Evolutionary conservation across 2,888 invertebrate species (phyloP).

Genomic region (Cheiracanthium punctorium): DNA sequence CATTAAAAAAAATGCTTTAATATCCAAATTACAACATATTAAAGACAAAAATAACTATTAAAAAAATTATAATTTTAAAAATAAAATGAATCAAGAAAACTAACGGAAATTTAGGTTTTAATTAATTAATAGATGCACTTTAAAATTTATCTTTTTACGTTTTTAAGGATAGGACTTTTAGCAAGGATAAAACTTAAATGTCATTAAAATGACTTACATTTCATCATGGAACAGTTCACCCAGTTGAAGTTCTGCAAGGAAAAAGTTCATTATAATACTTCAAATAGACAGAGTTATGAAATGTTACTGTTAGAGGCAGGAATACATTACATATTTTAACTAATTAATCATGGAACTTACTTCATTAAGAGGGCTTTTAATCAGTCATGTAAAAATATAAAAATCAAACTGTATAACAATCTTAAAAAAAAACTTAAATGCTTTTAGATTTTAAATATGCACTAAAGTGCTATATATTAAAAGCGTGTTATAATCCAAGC

Average conservation of each 20-base stretch:
- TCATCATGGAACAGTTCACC: slow-evolving; percentile 95
- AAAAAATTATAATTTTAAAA: not conserved
- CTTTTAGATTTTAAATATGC: no score
- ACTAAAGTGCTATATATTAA: no score
- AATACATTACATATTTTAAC: not conserved
- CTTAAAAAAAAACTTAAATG: no score
- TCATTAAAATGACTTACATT: slow-evolving; percentile 75
- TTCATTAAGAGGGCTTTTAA: not conserved
- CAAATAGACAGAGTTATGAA: not conserved
- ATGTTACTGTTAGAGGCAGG: not conserved
- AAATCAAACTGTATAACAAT: no score
- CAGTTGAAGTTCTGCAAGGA: slow-evolving; percentile 83
- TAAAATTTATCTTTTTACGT: not conserved
- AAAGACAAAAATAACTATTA: not conserved
- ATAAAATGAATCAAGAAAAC: not conserved
- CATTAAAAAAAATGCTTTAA: no score
- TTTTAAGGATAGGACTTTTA: not conserved
- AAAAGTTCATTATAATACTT: not conserved
- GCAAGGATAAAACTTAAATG: no score
- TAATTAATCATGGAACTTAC: not conserved
- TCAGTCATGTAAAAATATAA: no score
- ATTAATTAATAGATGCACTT: no score
- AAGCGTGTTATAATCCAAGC: no score
- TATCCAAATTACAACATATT: no score
- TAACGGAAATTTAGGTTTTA: no score